These are phyloP conservation scores for Drosophila neonasuta DNA, from an alignment of 2,888 invertebrate genomes.

Conservation along the genomic window DNA sequence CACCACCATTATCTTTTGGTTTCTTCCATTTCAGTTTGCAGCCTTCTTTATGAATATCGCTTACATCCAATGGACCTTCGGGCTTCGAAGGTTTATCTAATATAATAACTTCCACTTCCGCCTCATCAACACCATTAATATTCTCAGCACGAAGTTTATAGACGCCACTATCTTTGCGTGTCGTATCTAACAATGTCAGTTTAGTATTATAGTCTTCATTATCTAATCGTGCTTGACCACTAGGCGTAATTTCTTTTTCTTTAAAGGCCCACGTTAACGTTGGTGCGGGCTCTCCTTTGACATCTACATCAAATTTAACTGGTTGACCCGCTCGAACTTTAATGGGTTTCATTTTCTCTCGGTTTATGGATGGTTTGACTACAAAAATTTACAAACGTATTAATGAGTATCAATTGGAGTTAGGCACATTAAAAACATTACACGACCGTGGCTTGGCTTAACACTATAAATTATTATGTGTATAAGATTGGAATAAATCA, in stretches of 20 bases:
- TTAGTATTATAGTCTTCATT: constrained; percentile 96
- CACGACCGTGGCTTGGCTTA: constrained; percentile 54
- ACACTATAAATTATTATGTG: constrained; percentile 32
- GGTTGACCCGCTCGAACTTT: constrained; percentile 95
- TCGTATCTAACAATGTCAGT: constrained; percentile 90
- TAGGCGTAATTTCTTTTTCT: constrained; percentile 86
- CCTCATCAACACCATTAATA: constrained; percentile 95
- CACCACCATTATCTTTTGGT: constrained; percentile 97
- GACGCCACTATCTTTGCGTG: constrained; percentile 92
- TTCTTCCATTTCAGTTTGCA: constrained; percentile 97
- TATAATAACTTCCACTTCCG: constrained; percentile 94
- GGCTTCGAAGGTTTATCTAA: constrained; percentile 85
- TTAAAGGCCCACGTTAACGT: constrained; percentile 88
- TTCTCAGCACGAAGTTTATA: constrained; percentile 97
- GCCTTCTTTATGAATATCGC: constrained; percentile 95
- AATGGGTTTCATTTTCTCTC: constrained; percentile 94
- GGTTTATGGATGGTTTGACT: constrained; percentile 98
- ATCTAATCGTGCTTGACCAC: constrained; percentile 89
- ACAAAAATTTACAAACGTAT: constrained; percentile 46
- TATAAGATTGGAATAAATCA: constrained; percentile 11
- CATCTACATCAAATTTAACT: constrained; percentile 95
- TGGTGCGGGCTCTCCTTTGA: constrained; percentile 98
- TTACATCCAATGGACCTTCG: constrained; percentile 95
- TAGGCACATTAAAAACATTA: background rate
- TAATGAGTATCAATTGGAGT: background rate